Base-by-base conservation (phyloP, 2,797 vertebrate species). In the Falco columbarius region DNA sequence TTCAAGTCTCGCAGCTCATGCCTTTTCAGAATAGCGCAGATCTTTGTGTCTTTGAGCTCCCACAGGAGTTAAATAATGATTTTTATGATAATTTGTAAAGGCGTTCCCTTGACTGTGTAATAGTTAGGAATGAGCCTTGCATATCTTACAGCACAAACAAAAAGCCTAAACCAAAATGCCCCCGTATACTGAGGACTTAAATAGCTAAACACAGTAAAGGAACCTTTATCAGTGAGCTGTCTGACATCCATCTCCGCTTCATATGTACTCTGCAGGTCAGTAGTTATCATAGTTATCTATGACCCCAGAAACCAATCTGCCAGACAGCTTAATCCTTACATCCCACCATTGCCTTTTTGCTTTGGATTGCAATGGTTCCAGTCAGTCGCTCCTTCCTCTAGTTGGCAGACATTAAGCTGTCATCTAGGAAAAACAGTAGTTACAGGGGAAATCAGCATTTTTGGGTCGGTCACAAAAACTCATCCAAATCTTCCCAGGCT, bases 1-100 rank as follows among this genome's bases (percentile, higher is more conserved):
- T 92, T 84, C 5, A 34, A 61, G n/a, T 85, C 75, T 93, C 61
- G 55, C 49, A 59, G 29, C 52, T 91, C 55, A 19, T 55, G 36
- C n/a, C 46, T 79, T 77, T 90, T 74, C 75, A 94, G 87, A 85
- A 52, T 8, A 86, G 81, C 70, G 82, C 77, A 73, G 81, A 38
- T 47, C 68, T 70, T 63, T 55, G 81, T 63, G 79, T 32, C 81
- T 74, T 67, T 63, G 68, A 83, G 79, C 85, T 95, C 90, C 86
- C 82, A 44, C 29, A 14, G 87, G 87, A 94, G 61, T 44, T 94
- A 71, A 93, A 56, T 82, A 47, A 67, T 92, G 74, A 68, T 89
- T 92, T 87, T 94, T 89, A 79, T 82, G 73, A 63, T 71, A 1
- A 88, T 87, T 87, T 85, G 52, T 83, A 81, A 89, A 81, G 56